phyloP scores from a whole-genome alignment of 2,888 invertebrate genomes.

The Saturnia pavonia region DNA sequence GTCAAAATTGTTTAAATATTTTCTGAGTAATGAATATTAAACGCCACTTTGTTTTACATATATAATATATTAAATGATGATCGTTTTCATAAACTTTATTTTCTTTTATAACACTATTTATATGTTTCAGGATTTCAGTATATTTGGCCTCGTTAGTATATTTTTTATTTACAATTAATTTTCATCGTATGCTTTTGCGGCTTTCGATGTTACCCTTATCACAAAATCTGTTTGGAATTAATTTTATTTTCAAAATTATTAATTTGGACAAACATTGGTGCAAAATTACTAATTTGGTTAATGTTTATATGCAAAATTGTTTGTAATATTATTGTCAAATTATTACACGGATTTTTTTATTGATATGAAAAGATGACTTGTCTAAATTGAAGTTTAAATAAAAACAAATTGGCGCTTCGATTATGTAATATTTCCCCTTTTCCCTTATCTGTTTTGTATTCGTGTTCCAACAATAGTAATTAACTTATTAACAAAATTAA shows the following conservation, averaged over 20 bases:
- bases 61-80: background rate
- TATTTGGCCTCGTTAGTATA: conserved; percentile 61
- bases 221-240: conserved; percentile 18
- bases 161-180: conserved; percentile 31
- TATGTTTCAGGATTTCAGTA: conserved; percentile 55
- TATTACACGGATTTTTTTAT: background rate
- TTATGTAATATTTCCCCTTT: background rate
- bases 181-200: conserved; percentile 39
- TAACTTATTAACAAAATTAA: background rate
- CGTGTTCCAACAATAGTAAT: background rate
- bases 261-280: background rate
- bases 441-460: background rate
- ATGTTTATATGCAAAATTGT: background rate
- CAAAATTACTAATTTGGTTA: conserved; percentile 8
- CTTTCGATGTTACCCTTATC: conserved; percentile 32
- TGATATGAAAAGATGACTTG: background rate
- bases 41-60: background rate
- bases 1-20: background rate
- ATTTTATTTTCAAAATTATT: conserved; percentile 27
- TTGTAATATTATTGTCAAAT: background rate
- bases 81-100: background rate
- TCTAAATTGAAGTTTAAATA: background rate
- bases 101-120: conserved; percentile 26
- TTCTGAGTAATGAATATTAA: background rate
- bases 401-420: background rate